Conservation (phyloP, 2,113 vertebrate species). For the Psettodes erumei region DNA sequence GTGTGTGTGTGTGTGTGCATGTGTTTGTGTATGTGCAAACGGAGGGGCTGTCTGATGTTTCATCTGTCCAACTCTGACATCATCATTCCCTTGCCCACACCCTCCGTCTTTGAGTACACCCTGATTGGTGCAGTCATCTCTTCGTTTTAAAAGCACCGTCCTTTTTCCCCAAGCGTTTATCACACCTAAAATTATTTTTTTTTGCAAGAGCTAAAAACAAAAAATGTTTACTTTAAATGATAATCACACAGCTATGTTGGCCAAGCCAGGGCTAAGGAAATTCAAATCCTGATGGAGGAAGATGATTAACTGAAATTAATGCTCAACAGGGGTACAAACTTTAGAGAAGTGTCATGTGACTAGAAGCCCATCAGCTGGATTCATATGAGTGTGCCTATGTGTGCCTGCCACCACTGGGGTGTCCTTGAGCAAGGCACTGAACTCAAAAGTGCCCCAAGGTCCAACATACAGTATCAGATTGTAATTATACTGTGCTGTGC, state of each 20-base stretch:
- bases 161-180: slow-evolving; percentile 15
- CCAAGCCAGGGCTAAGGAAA: neutral
- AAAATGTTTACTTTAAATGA: neutral
- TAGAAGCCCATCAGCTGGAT: neutral
- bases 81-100: slow-evolving; percentile 53
- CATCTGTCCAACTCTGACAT: slow-evolving; percentile 69
- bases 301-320: neutral
- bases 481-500: slow-evolving; percentile 1
- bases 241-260: neutral
- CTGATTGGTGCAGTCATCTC: slow-evolving; percentile 40
- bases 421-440: slow-evolving; percentile 11
- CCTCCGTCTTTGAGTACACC: slow-evolving; percentile 39
- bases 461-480: slow-evolving; percentile 5
- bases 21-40: too few species aligned
- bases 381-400: neutral
- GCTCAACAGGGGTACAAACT: neutral
- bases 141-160: slow-evolving; percentile 24
- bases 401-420: neutral
- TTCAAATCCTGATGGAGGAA: neutral
- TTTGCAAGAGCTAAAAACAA: neutral
- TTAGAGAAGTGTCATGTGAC: neutral
- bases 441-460: too few species aligned
- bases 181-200: slow-evolving; percentile 4
- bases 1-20: too few species aligned
- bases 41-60: slow-evolving; percentile 70